Base-by-base conservation (phyloP, 1,140 invertebrate species). In the Sipha flava region DNA sequence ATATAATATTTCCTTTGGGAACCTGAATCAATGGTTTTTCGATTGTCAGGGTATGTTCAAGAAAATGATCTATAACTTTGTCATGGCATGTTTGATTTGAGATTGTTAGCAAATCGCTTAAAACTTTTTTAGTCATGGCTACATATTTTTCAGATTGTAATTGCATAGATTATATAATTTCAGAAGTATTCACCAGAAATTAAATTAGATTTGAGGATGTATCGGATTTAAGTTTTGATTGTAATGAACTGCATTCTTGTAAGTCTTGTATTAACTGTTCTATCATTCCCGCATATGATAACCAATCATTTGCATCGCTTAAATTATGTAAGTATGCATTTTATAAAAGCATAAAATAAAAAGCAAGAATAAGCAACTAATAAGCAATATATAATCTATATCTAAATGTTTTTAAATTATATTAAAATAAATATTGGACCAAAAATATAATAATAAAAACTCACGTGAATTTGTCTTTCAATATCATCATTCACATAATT, bases 1-100 rank as follows among this genome's bases (percentile, higher is more conserved):
- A 79, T 43, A 16, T 62, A 9, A 26, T 79, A 62, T n/a, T 79
- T 59, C 29, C 75, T 57, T 59, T 79, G 31, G 23, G 52, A 59
- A 10, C 9, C 18, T 23, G 29, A 40, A 62, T 79, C 40, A 59
- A 79, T 31, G 21, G 1, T 10, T 62, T 62, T 23, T 21, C 75
- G 31, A 0, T 40, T 34, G 3, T 54, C 75, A 29, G 57, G 75
- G 21, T 79, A 40, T 79, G 75, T 14, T 57, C n/a, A 31, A 77
- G 14, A 23, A 72, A 37, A 64, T 64, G 14, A 64, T 64, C 34
- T 34, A n/a, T 64, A 37, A 34, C 34, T 16, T 64, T 64, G 1
- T 64, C 34, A 37, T 1, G n/a, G n/a, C n/a, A n/a, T n/a, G 0
- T 14, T 1, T 37, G 57, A 12, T n/a, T n/a, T 37, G n/a, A 49